Conservation (phyloP, 2,797 vertebrate genomes). For the Diplodus puntazzo region DNA sequence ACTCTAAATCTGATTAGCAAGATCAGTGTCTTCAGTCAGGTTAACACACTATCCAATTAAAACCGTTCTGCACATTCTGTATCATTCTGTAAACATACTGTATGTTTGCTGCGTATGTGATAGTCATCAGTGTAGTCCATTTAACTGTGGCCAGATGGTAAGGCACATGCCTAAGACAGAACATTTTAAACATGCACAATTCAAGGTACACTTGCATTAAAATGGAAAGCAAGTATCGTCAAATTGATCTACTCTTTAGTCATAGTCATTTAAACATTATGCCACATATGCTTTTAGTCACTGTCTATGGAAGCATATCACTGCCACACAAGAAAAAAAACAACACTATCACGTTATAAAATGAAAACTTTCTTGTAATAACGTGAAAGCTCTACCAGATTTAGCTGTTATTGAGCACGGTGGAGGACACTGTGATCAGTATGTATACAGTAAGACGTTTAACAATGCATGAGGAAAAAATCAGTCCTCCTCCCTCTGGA, state of each 20-base stretch:
- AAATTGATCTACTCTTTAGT: constrained; percentile 45
- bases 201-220: constrained; percentile 55
- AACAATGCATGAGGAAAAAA: too few species aligned
- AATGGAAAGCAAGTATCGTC: constrained; percentile 38
- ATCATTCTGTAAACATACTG: constrained; percentile 74
- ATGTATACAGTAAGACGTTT: too few species aligned
- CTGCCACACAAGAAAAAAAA: too few species aligned
- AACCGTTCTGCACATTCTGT: constrained; percentile 80
- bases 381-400: too few species aligned
- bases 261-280: constrained; percentile 75
- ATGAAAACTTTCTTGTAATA: too few species aligned
- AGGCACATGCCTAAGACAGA: constrained; percentile 68
- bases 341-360: too few species aligned
- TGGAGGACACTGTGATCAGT: too few species aligned
- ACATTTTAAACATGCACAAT: constrained; percentile 66
- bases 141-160: constrained; percentile 82
- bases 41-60: constrained; percentile 86
- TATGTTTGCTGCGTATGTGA: constrained; percentile 82
- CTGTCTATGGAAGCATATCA: constrained; percentile 4
- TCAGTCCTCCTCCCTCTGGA: too few species aligned
- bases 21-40: constrained; percentile 49
- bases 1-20: constrained; percentile 38
- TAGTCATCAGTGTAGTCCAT: constrained; percentile 82
- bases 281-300: constrained; percentile 88
- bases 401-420: too few species aligned